Conservation (phyloP, 2,888 invertebrate species). For the Proisotoma minuta region DNA sequence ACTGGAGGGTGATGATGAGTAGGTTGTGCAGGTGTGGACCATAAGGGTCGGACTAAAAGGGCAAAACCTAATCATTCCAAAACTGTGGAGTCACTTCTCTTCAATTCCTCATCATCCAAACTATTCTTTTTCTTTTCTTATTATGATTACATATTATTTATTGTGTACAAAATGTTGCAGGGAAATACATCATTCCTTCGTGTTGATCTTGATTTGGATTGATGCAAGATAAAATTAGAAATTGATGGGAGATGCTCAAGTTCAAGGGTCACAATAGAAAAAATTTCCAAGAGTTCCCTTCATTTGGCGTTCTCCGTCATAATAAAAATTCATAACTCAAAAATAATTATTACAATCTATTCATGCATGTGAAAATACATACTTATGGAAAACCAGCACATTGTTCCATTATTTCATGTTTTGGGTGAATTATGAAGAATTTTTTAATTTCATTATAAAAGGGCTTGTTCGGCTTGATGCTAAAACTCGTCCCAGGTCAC, state of each 20-base stretch:
- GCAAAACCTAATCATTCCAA: slow-evolving; percentile 16
- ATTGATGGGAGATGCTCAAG: not conserved
- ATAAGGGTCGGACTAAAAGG: not conserved
- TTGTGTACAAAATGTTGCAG: not conserved
- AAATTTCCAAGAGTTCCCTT: not conserved
- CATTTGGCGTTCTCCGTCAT: no score
- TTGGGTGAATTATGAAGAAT: slow-evolving; percentile 1
- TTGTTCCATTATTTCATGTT: not conserved
- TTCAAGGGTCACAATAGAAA: not conserved
- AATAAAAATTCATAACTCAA: no score
- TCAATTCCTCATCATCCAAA: not conserved
- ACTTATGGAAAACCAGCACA: no score
- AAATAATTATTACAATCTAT: no score
- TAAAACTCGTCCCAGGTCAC: slow-evolving; percentile 7
- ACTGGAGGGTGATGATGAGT: not conserved
- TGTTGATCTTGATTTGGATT: not conserved
- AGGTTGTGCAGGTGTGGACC: slow-evolving; percentile 11
- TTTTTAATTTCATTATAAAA: not conserved
- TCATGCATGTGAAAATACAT: no score
- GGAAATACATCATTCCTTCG: no score
- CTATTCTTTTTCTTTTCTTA: not conserved
- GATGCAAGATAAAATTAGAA: not conserved
- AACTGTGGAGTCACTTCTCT: slow-evolving; percentile 15
- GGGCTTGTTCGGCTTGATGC: not conserved
- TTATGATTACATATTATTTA: slow-evolving; percentile 14